Evolutionary conservation across 2,113 vertebrate genomes (phyloP).

Genomic region (Sinocyclocheilus anophthalmus): DNA sequence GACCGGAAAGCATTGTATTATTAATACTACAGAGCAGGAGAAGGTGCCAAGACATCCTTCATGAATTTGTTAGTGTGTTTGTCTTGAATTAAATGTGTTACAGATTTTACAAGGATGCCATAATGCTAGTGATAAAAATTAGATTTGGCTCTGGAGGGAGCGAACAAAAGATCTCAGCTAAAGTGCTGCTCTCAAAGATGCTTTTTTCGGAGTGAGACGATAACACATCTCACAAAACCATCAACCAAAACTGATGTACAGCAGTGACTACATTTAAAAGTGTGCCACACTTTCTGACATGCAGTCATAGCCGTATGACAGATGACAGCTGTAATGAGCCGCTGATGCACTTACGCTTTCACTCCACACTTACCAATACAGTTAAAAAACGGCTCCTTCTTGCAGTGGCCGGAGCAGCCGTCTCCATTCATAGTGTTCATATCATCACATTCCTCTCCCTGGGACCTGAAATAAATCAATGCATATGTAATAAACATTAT

Average conservation of each 20-base stretch:
- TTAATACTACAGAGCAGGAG: constrained; percentile 58
- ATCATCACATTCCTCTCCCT: constrained; percentile 95
- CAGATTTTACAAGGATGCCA: constrained; percentile 60
- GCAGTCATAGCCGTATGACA: background rate
- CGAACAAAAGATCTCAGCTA: background rate
- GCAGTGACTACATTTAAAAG: background rate
- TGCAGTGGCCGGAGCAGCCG: constrained; percentile 93
- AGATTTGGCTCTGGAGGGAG: background rate
- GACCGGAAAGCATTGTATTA: constrained; percentile 64
- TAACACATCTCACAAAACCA: constrained; percentile 11
- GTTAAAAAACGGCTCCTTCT: constrained; percentile 91
- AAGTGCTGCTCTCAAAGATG: constrained; percentile 13
- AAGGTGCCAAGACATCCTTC: constrained; percentile 61
- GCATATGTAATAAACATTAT: background rate
- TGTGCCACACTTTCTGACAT: background rate
- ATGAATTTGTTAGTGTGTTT: constrained; percentile 56
- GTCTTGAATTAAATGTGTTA: constrained; percentile 63
- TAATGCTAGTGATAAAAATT: constrained; percentile 59
- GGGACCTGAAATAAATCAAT: constrained; percentile 74
- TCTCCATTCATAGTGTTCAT: constrained; percentile 92
- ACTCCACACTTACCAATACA: constrained; percentile 86
- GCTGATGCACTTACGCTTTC: background rate
- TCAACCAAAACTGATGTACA: background rate
- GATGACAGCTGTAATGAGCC: background rate
- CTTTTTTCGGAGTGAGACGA: background rate